phyloP scores from a whole-genome alignment of 2,797 vertebrate genomes.

The Jordanella pulchra region DNA sequence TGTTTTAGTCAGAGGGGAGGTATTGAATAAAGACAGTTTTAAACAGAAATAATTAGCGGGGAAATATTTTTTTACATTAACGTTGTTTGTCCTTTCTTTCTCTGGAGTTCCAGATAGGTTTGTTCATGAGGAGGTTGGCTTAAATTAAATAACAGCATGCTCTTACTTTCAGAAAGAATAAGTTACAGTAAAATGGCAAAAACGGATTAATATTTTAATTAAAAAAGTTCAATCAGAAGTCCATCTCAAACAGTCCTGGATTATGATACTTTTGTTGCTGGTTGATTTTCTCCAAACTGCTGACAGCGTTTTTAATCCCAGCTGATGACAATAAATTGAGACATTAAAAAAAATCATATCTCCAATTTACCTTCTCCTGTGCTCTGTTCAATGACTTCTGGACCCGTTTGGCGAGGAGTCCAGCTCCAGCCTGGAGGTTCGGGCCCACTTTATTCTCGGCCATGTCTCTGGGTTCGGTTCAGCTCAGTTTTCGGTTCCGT shows the following conservation, averaged over 20 bases:
- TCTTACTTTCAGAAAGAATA: too few relatives aligned
- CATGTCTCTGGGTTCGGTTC: conserved; percentile 68
- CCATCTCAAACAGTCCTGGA: background rate
- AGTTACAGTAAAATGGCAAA: background rate
- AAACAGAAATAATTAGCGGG: background rate
- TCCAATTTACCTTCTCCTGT: conserved; percentile 89
- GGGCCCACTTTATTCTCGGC: conserved; percentile 84
- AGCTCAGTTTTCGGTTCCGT: background rate
- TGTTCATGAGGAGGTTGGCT: background rate
- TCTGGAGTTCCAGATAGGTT: background rate
- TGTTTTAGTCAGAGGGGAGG: background rate
- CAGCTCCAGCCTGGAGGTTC: conserved; percentile 85
- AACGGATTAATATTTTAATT: background rate
- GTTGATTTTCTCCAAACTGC: background rate
- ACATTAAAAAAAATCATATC: too few relatives aligned
- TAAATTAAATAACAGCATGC: background rate
- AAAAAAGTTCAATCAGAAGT: background rate
- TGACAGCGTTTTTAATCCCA: background rate
- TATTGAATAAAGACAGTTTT: background rate
- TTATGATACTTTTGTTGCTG: background rate
- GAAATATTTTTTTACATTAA: too few relatives aligned
- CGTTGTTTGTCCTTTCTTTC: too few relatives aligned
- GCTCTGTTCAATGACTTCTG: conserved; percentile 91
- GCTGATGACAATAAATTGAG: background rate
- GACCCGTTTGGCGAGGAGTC: conserved; percentile 89